Base-by-base conservation (phyloP, 2,797 vertebrate genomes). In the Chaetophractus vellerosus region DNA sequence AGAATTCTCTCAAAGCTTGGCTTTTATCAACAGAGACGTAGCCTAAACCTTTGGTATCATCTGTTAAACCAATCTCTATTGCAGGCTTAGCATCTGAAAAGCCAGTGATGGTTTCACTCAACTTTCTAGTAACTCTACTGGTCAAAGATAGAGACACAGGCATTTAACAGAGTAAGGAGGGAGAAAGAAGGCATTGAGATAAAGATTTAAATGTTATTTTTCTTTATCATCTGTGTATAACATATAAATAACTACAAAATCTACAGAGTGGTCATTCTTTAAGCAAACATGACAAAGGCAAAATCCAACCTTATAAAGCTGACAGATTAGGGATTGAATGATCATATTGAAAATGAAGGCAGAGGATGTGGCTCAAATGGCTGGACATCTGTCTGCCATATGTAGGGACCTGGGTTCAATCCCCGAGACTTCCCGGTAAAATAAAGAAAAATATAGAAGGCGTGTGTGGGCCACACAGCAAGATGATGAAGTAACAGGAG, bases 1-100 rank as follows among this genome's bases (percentile, higher is more conserved):
- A 66, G 63, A 75, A 83, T 93, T 92, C 59, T 75, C 28, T 76
- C 78, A 59, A 84, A 91, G 41, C 41, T 82, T 84, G 82, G 10
- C 41, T 79, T 92, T 78, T 68, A 72, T 89, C 71, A 59, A 12
- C 61, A 61, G 63, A 96, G 63, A 36, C 10, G 48, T 12, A 57
- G 38, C 11, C 38, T 38, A 90, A 55, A 61, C 21, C 61, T 82
- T 83, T 71, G 14, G 36, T 26, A 71, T 93, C 24, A 64, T 82
- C 33, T 33, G 31, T 72, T 68, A 59, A 81, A 0, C 61, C 59
- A 55, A 69, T 90, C 91, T 74, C 41, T 82, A 4, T 10, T 31
- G 2, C 16, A 45, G 18, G 26, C 28, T 59, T 80, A 50, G 48
- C 15, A 85, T 48, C 81, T 75, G 61, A 66, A 74, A 38, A 12